These are phyloP conservation scores for Solen grandis DNA, from an alignment of 1,140 invertebrate genomes.

Conservation along the genomic window DNA sequence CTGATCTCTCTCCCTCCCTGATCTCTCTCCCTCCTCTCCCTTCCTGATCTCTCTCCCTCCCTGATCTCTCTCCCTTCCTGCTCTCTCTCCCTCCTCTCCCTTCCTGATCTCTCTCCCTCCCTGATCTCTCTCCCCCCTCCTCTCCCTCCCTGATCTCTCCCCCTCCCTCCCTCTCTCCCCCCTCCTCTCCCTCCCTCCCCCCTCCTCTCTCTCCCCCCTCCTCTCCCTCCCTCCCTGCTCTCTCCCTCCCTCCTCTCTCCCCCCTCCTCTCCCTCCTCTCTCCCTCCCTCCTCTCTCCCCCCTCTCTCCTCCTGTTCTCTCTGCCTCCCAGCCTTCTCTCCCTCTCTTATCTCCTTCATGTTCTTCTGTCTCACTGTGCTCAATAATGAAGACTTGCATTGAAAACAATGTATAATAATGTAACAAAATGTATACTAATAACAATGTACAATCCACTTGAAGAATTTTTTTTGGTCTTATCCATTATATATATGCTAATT, in stretches of 20 bases:
- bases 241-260: slow-evolving; percentile 15
- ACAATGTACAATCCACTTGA: no score
- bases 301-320: not conserved
- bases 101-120: not conserved
- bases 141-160: not conserved
- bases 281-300: slow-evolving; percentile 35
- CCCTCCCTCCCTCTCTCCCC: not conserved
- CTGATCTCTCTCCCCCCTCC: not conserved
- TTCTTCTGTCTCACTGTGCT: slow-evolving; percentile 31
- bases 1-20: no score
- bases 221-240: slow-evolving; percentile 32
- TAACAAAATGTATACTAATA: no score
- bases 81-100: not conserved
- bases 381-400: no score
- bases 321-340: not conserved
- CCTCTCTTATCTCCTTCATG: not conserved
- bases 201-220: slow-evolving; percentile 35
- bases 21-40: not conserved
- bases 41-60: not conserved
- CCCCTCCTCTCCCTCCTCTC: slow-evolving; percentile 29
- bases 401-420: no score
- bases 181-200: slow-evolving; percentile 13
- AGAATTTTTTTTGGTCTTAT: no score
- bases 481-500: no score
- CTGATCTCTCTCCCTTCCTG: not conserved